These are phyloP conservation scores for Sphaerolaimus hirsutus DNA, from an alignment of 2,888 invertebrate species.

Conservation along the genomic window DNA sequence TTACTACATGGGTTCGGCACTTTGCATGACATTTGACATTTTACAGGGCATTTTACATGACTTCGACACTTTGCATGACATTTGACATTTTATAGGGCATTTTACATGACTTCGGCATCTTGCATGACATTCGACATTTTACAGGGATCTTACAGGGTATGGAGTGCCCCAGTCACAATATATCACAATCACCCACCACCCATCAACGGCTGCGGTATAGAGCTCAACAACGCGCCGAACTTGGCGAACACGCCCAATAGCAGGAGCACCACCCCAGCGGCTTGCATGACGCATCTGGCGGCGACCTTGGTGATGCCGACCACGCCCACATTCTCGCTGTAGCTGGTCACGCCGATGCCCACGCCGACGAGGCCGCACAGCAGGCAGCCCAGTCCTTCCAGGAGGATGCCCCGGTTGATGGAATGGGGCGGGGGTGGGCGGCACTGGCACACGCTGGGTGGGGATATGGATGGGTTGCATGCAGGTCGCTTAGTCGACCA, in stretches of 20 bases:
- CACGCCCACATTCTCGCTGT: conserved; percentile 61
- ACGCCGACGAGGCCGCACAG: conserved; percentile 57
- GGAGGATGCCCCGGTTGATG: conserved; percentile 54
- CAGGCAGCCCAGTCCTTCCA: conserved; percentile 56
- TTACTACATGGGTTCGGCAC: no score
- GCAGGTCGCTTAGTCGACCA: no score
- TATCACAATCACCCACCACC: conserved; percentile 16
- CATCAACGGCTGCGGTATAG: conserved; percentile 28
- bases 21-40: no score
- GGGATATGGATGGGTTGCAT: no score
- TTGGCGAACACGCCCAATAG: conserved; percentile 25
- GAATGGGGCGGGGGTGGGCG: conserved; percentile 51
- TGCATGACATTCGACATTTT: no score
- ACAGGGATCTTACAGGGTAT: no score
- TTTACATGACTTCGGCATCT: no score
- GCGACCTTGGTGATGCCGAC: conserved; percentile 54
- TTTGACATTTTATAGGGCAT: no score
- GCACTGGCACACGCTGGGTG: conserved; percentile 42
- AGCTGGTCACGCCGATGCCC: conserved; percentile 59
- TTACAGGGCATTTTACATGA: no score
- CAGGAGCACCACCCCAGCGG: conserved; percentile 23
- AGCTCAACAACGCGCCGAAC: conserved; percentile 26
- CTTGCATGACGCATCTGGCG: conserved; percentile 22
- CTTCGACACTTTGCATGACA: no score
- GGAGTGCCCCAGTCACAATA: no score